A percentile compares a stretch with the other conserved stretches of the same genome.
phyloP scores from a whole-genome alignment of 2,888 invertebrate species.

The Zootermopsis nevadensis region DNA sequence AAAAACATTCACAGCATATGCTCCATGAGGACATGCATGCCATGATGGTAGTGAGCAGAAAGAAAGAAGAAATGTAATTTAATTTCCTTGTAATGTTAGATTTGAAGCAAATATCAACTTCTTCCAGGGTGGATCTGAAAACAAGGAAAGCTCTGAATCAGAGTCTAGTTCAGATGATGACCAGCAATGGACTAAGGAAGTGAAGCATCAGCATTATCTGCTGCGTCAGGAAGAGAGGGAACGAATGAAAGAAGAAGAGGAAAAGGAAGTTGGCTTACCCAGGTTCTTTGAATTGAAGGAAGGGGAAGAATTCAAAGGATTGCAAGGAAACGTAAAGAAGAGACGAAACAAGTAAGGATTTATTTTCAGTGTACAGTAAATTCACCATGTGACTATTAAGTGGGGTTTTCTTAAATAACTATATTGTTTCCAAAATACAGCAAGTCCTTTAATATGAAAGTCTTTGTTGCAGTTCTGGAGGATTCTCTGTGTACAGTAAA shows the following conservation, averaged over 20 bases:
- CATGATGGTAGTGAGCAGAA: no score
- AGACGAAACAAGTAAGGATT: constrained; percentile 66
- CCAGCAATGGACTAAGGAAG: constrained; percentile 81
- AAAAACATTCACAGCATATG: no score
- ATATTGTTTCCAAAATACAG: no score
- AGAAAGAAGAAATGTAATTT: background rate
- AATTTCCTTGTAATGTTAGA: background rate
- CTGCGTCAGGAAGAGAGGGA: constrained; percentile 67
- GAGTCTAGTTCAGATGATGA: constrained; percentile 81
- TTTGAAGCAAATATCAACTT: background rate
- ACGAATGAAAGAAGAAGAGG: constrained; percentile 54
- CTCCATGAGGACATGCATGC: no score
- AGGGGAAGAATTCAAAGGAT: constrained; percentile 70
- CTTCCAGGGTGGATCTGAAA: constrained; percentile 62
- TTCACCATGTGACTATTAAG: no score
- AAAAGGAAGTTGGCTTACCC: constrained; percentile 57
- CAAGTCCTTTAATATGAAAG: no score
- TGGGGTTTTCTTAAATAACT: no score
- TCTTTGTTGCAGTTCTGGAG: no score
- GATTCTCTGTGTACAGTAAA: no score
- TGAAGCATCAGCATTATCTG: constrained; percentile 79
- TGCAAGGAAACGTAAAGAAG: constrained; percentile 61
- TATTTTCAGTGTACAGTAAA: no score
- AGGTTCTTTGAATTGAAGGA: constrained; percentile 73
- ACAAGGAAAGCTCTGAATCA: constrained; percentile 63